Evolutionary conservation across 2,797 vertebrate species (phyloP), one percentile per base, ranked within the genome.

Genomic region (Anguilla obscura): DNA sequence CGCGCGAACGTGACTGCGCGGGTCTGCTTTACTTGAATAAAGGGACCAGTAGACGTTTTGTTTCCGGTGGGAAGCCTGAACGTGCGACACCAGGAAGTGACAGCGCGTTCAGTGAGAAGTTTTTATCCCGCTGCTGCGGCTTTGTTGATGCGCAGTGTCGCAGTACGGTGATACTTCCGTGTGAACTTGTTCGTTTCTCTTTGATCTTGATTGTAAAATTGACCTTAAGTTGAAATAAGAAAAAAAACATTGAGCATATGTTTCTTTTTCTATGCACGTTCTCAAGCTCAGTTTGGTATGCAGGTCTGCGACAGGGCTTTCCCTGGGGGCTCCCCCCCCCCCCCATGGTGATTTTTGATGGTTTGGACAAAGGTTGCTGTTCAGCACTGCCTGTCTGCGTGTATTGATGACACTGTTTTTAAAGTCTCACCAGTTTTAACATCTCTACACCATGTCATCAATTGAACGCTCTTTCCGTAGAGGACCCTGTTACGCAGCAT

Each of bases 261-360:
- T 86, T 71, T 48, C 27, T n/a, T n/a, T 40, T 30, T 63, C 27
- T 52, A 86, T 36, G 71, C 85, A 88, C 74, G 58, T 9, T 80
- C 1, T 82, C n/a, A 16, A n/a, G 66, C 74, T 36, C 56, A 58
- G 45, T 86, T 86, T 86, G 33, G 52, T 88, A 45, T 85, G 48
- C 74, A 82, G 56, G 54, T 82, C 36, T 8, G 63, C n/a, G 10
- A 12, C 45, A 50, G 69, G 40, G 54, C 3, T 63, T 58, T 21
- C 52, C 66, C 18, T 21, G 66, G 36, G 12, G 56, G 85, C n/a
- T 36, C 30, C 9, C 5, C 18, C 40, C 5, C 18, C 40, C 54
- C 16, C 21, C 50, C 7, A 74, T 82, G 54, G 60, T 85, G 2
- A 50, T 48, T 52, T 86, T 52, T 74, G 21, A 80, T 36, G 27